Evolutionary conservation across 2,888 invertebrate species (phyloP).

Genomic region (Anthophora plumipes): DNA sequence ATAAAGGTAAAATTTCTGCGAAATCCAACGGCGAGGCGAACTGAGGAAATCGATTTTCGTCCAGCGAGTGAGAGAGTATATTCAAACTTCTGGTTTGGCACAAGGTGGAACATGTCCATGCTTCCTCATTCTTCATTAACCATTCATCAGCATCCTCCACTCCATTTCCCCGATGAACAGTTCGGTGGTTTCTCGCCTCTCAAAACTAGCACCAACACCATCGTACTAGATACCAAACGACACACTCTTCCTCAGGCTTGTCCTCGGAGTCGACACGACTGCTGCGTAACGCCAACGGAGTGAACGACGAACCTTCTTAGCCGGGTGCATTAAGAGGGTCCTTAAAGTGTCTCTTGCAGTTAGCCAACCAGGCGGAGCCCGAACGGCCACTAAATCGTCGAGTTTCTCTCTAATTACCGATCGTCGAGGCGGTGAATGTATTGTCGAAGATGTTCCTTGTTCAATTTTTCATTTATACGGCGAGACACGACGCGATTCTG

Average conservation of each 20-base stretch:
- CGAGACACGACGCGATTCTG: not conserved
- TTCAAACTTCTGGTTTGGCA: no score
- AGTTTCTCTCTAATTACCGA: constrained; percentile 68
- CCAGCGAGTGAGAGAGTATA: no score
- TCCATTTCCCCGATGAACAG: constrained; percentile 9
- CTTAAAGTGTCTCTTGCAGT: constrained; percentile 71
- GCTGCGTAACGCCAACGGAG: constrained; percentile 47
- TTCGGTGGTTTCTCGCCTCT: constrained; percentile 29
- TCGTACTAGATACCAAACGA: constrained; percentile 22
- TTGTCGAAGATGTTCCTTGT: constrained; percentile 32
- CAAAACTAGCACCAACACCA: not conserved
- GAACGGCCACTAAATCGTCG: constrained; percentile 68
- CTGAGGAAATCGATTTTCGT: no score
- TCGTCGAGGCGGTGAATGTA: constrained; percentile 52
- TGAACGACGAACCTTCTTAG: constrained; percentile 39
- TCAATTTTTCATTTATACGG: constrained; percentile 7
- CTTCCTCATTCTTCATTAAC: not conserved
- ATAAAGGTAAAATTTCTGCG: no score
- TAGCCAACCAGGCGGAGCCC: constrained; percentile 54
- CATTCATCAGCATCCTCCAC: constrained; percentile 13
- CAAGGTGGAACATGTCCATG: not conserved
- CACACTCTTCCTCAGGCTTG: constrained; percentile 18
- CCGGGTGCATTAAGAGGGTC: constrained; percentile 67
- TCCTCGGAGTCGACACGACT: constrained; percentile 25
- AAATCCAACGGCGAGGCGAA: no score